These are phyloP conservation scores for Tridacna gigas DNA, from an alignment of 2,888 invertebrate genomes.

Conservation along the genomic window DNA sequence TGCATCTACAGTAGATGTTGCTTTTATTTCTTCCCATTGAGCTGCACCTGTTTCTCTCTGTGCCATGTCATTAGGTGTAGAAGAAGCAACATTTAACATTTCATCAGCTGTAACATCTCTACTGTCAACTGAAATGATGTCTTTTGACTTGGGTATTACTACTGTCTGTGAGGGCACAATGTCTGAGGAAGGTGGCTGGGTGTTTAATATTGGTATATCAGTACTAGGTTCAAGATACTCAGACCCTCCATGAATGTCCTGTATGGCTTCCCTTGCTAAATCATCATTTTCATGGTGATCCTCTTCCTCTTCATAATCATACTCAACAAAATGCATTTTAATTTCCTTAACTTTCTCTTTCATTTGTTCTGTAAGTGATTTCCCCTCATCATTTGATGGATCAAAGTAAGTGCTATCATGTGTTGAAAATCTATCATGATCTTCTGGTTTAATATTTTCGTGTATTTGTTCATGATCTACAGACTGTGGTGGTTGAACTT, in stretches of 20 bases:
- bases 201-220: conserved; percentile 32
- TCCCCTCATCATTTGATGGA: neutral
- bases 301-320: conserved; percentile 1
- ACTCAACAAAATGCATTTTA: neutral
- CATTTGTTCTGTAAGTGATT: conserved; percentile 28
- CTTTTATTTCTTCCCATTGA: conserved; percentile 6
- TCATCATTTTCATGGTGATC: conserved; percentile 21
- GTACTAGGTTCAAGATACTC: conserved; percentile 25
- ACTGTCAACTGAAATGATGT: neutral
- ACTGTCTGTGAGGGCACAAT: conserved; percentile 40
- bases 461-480: conserved; percentile 5
- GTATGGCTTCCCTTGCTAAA: conserved; percentile 10
- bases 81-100: neutral
- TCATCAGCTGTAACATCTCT: conserved; percentile 20
- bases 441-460: neutral
- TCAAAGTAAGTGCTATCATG: neutral
- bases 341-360: conserved; percentile 14
- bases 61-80: conserved; percentile 4
- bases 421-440: neutral
- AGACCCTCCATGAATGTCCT: conserved; percentile 1
- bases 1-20: conserved; percentile 2
- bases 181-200: conserved; percentile 33
- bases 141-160: neutral
- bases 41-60: neutral
- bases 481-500: neutral